phyloP scores from a whole-genome alignment of 2,888 invertebrate genomes.

The Hoplodrina ambigua region DNA sequence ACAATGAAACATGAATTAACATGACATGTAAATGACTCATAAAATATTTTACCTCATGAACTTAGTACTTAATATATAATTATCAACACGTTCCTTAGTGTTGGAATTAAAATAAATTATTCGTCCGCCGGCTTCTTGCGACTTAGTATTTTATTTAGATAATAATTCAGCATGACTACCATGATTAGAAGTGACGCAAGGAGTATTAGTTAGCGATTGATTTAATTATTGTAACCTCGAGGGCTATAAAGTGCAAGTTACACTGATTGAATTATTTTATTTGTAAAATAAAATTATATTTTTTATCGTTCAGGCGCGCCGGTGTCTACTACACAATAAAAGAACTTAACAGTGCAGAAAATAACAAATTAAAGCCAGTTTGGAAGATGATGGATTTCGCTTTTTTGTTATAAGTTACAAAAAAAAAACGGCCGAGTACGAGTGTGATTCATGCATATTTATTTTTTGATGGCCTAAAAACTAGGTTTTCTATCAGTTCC shows the following conservation, averaged over 20 bases:
- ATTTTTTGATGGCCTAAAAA: neutral
- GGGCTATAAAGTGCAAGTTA: constrained; percentile 28
- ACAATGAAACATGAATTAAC: constrained; percentile 73
- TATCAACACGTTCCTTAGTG: constrained; percentile 44
- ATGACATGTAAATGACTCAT: constrained; percentile 62
- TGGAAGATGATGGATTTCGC: neutral
- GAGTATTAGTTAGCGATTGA: constrained; percentile 38
- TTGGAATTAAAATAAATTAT: constrained; percentile 49
- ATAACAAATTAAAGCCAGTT: constrained; percentile 21
- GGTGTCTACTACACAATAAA: constrained; percentile 11
- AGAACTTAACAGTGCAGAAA: constrained; percentile 1
- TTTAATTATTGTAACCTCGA: constrained; percentile 52
- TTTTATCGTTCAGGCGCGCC: constrained; percentile 10
- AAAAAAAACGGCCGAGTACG: neutral
- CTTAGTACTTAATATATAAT: constrained; percentile 47
- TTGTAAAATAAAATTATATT: constrained; percentile 4
- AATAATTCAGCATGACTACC: constrained; percentile 41
- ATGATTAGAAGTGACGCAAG: constrained; percentile 57
- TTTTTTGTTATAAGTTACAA: neutral
- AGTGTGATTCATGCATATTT: neutral
- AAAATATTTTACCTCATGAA: constrained; percentile 60
- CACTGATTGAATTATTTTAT: constrained; percentile 24
- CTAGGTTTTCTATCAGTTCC: neutral
- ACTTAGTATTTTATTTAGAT: constrained; percentile 43
- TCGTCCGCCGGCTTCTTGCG: constrained; percentile 25